Base-by-base conservation (phyloP, 1,140 invertebrate species). In the Bombus cullumanus region DNA sequence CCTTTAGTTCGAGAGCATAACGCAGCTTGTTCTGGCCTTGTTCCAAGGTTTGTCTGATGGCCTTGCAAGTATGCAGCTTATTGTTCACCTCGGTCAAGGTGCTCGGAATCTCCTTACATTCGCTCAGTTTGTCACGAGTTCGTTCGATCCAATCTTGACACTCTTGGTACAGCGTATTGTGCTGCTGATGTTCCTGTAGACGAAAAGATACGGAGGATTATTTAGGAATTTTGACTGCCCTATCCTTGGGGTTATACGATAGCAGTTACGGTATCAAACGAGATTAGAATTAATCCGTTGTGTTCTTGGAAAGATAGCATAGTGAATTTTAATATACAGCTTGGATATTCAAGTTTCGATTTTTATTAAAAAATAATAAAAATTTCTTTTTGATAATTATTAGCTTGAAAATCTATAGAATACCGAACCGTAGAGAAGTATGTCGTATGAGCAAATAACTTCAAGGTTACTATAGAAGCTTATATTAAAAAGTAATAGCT, bases 101-200 rank as follows among this genome's bases (percentile, higher is more conserved):
- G 90, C 97, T 97, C 0, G 98, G 97, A 84, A 98, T 97, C 85
- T 97, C 97, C 78, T 96, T 96, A 88, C 97, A 98, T 91, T 98
- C 97, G 78, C 96, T 96, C 0, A 98, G 95, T 92, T 98, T 98
- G 88, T 98, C 98, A 75, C 97, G 96, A 0, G 98, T 98, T 81
- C 97, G 96, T 88, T 98, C 98, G 10, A 99, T 97, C 97, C 98
- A 98, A 91, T 98, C 98, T 93, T 98, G 97, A 90, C 98, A 98
- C 94, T 99, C 98, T 94, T 98, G 97, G 88, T 98, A 98, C 2
- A 99, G 94, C 10, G 98, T 97, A 92, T 98, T 98, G 89, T 98
- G 98, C 94, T 98, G 98, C 94, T 98, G 98, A 92, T 98, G 98
- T 95, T 98, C 98, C 96, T 97, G 91, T 57, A 73, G 12, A 34